A percentile compares a stretch with the other conserved stretches of the same genome.
These are phyloP conservation scores for Ianthella basta DNA, from an alignment of 37 sponge, comb jelly and placozoan genomes.

Conservation along the genomic window DNA sequence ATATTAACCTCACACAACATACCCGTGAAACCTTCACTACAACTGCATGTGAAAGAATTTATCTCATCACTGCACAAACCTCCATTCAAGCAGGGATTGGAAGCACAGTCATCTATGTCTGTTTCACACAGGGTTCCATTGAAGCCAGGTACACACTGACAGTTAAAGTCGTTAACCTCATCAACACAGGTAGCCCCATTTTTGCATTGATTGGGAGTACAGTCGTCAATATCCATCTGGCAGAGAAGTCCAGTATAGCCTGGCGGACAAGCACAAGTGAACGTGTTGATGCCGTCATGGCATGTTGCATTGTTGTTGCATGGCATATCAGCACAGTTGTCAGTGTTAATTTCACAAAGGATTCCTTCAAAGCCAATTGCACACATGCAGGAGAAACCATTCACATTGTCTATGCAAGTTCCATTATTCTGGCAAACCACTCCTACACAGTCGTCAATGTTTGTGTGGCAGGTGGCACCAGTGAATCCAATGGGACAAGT, in stretches of 20 bases:
- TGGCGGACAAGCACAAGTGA: conserved; percentile 21
- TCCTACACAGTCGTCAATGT: conserved; percentile 32
- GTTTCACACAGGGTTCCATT: conserved; percentile 57
- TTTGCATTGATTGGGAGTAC: neutral
- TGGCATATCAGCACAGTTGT: conserved; percentile 31
- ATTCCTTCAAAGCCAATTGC: conserved; percentile 12
- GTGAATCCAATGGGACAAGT: conserved; percentile 31
- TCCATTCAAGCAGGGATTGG: conserved; percentile 51
- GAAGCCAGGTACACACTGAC: conserved; percentile 62
- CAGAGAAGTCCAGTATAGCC: conserved; percentile 30
- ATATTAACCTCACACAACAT: conserved; percentile 55
- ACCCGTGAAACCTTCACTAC: conserved; percentile 70
- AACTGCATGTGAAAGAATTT: conserved; percentile 41
- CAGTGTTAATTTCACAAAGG: conserved; percentile 25
- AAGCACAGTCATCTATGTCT: conserved; percentile 66
- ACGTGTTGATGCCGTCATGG: conserved; percentile 19
- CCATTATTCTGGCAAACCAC: conserved; percentile 33
- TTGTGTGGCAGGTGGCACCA: conserved; percentile 6
- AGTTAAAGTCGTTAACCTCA: conserved; percentile 31
- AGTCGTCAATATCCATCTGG: conserved; percentile 39
- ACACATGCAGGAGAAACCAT: conserved; percentile 15
- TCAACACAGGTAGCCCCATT: conserved; percentile 31
- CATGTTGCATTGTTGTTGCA: conserved; percentile 39
- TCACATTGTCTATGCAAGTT: conserved; percentile 30
- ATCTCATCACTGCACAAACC: conserved; percentile 49